These are phyloP conservation scores for Conus betulinus DNA, from an alignment of 1,140 invertebrate species.

Conservation along the genomic window DNA sequence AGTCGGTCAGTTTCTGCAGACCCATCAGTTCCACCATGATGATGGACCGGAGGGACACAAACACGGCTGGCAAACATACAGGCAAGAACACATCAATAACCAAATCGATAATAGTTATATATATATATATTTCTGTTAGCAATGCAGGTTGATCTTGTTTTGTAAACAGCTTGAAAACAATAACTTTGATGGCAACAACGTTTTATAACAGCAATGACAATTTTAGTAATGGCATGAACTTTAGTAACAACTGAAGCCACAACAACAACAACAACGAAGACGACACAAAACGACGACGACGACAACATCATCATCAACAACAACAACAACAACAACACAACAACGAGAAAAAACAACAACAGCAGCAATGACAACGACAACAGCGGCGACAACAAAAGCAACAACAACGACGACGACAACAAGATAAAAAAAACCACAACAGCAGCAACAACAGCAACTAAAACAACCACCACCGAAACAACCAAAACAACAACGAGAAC, in stretches of 20 bases:
- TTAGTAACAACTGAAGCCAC: background rate
- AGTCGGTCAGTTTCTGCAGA: constrained; percentile 93
- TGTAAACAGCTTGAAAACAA: background rate
- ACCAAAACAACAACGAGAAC: background rate
- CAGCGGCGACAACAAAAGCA: no score
- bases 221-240: background rate
- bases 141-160: background rate
- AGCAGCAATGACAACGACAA: no score
- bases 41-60: constrained; percentile 94
- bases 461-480: background rate
- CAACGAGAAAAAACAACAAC: no score
- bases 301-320: background rate
- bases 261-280: background rate
- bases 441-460: background rate
- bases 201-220: background rate
- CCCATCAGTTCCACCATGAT: constrained; percentile 94
- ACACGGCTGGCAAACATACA: constrained; percentile 73
- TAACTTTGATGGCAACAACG: no score
- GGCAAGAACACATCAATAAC: background rate
- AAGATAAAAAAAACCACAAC: background rate
- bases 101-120: no score
- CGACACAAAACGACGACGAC: background rate
- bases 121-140: background rate
- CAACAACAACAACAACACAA: background rate
- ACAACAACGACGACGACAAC: background rate